phyloP scores from a whole-genome alignment of 2,888 invertebrate genomes.

The Spicauda simplicius region DNA sequence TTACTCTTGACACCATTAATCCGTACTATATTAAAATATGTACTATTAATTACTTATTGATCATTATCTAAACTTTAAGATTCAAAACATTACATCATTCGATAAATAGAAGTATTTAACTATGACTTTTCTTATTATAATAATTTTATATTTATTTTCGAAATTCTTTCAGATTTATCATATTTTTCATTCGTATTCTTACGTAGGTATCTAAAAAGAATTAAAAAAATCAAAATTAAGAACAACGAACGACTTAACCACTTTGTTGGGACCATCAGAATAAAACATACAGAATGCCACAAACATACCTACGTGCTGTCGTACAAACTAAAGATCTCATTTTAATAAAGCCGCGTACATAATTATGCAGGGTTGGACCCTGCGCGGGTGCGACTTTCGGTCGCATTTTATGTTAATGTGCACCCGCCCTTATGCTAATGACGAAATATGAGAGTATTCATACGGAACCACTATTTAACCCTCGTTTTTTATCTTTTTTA shows the following conservation, averaged over 20 bases:
- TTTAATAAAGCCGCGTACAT: slow-evolving; percentile 70
- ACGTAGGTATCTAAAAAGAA: no score
- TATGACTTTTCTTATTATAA: no score
- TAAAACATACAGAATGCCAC: background rate
- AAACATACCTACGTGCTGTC: slow-evolving; percentile 50
- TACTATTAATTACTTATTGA: no score
- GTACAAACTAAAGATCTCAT: slow-evolving; percentile 62
- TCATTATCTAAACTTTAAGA: no score
- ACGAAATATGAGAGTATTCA: slow-evolving; percentile 62
- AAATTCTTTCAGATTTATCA: no score
- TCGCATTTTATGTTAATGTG: slow-evolving; percentile 72
- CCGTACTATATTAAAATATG: no score
- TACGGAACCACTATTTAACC: slow-evolving; percentile 65
- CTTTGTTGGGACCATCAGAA: background rate
- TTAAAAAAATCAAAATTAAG: no score
- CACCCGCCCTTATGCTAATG: slow-evolving; percentile 68
- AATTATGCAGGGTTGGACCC: slow-evolving; percentile 65
- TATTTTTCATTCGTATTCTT: no score
- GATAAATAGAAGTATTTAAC: no score
- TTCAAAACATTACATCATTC: no score
- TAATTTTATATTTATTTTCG: no score
- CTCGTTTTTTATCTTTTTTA: slow-evolving; percentile 40
- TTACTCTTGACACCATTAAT: no score
- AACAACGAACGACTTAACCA: background rate
- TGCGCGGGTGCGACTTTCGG: slow-evolving; percentile 67